A percentile compares a stretch with the other conserved stretches of the same genome.
These are phyloP conservation scores for Psylliodes chrysocephalus DNA, from an alignment of 2,888 invertebrate species.

Conservation along the genomic window DNA sequence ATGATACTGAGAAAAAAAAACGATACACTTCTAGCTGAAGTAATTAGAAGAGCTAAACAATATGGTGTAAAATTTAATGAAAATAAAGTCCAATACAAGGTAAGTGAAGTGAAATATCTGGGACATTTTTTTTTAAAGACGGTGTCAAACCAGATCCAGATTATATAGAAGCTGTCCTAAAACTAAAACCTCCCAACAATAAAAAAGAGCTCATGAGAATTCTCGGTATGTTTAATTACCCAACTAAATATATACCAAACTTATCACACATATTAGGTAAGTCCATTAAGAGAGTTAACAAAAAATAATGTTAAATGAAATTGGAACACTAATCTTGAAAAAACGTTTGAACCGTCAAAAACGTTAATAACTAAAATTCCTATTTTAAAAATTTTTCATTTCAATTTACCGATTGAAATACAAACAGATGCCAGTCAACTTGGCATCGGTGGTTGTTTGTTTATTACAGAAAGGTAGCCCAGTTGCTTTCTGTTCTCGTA, in stretches of 20 bases:
- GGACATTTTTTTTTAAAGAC: not conserved
- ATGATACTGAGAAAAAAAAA: constrained; percentile 45
- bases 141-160: constrained; percentile 18
- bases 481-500: constrained; percentile 50
- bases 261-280: constrained; percentile 36
- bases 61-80: constrained; percentile 26
- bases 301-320: constrained; percentile 45
- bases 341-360: not conserved
- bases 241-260: constrained; percentile 44
- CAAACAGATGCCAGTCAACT: not conserved
- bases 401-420: not conserved
- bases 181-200: constrained; percentile 39
- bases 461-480: constrained; percentile 24
- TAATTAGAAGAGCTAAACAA: constrained; percentile 41
- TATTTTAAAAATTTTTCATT: not conserved
- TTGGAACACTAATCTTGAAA: constrained; percentile 41
- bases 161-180: constrained; percentile 7
- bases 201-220: constrained; percentile 48
- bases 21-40: constrained; percentile 36
- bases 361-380: not conserved
- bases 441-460: not conserved
- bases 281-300: constrained; percentile 43
- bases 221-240: constrained; percentile 51
- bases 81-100: constrained; percentile 12
- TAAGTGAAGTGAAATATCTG: constrained; percentile 15